phyloP scores from a whole-genome alignment of 2,797 vertebrate genomes.

The Trachurus trachurus region DNA sequence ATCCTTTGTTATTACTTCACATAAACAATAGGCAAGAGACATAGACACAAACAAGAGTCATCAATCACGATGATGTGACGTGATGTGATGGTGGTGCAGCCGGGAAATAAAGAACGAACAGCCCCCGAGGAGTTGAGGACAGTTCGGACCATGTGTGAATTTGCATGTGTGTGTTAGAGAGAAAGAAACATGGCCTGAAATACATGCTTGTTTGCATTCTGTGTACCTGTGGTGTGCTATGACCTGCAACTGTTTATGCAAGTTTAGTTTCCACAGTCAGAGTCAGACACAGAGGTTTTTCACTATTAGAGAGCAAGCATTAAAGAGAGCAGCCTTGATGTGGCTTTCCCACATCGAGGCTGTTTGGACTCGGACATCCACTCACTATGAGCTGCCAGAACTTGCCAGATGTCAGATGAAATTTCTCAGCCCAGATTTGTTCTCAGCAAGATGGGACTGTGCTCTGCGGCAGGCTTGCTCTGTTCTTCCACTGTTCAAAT shows the following conservation, averaged over 20 bases:
- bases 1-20: conserved; percentile 34
- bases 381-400: not conserved
- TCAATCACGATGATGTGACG: not conserved
- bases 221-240: conserved; percentile 8
- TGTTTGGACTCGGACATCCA: conserved; percentile 2
- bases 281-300: not conserved
- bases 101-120: conserved; percentile 25
- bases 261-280: conserved; percentile 1
- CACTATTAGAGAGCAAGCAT: not conserved
- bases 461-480: not conserved
- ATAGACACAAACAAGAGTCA: not conserved
- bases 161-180: conserved; percentile 17
- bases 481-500: not conserved
- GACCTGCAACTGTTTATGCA: conserved; percentile 16
- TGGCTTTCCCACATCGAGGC: not conserved
- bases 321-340: not conserved
- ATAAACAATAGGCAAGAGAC: not conserved
- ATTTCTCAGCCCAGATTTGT: conserved; percentile 11
- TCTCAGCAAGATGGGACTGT: not conserved
- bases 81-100: conserved; percentile 9
- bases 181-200: conserved; percentile 15
- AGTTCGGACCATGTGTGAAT: conserved; percentile 1
- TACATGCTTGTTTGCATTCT: not conserved
- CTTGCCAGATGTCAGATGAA: conserved; percentile 7
- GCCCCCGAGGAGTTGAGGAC: not conserved